Base-by-base conservation (phyloP, 2,113 vertebrate species). In the Cyanistes caeruleus region DNA sequence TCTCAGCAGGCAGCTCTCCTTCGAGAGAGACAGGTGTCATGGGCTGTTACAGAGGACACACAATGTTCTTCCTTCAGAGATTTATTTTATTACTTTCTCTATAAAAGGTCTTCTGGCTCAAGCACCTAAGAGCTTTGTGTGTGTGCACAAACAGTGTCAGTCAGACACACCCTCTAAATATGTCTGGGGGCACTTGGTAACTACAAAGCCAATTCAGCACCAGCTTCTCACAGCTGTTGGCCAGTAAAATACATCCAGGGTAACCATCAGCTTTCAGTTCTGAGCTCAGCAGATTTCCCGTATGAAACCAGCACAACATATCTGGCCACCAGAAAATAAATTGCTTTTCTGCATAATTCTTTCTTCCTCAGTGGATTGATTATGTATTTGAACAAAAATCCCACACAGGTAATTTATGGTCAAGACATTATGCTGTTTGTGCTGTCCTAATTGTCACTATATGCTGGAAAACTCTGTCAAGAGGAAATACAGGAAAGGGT, bases 11-110 rank as follows among this genome's bases (percentile, higher is more conserved):
- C 23, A 77, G 48, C 28, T 63, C 24, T n/a, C 16, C 51, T 22
- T 51, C 0, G 0, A 51, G 23, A 88, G 39, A 33, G 13, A 68
- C 44, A 81, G 7, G 9, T 44, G 23, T 27, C 48, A 52, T 0
- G 2, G 18, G 37, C 55, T 76, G 9, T 20, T n/a, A 19, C 44
- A 68, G 39, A 56, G 30, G 24, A 63, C 39, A 85, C 11, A 6
- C 10, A 25, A 2, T 59, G 39, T 87, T 90, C 72, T 74, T 58
- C 76, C 43, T 49, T 77, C 35, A 44, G 56, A 74, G n/a, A 56
- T 62, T 52, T 73, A 37, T 39, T 91, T 95, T 68, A 94, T 63
- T 55, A 10, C 33, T 86, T 93, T 25, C 0, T 0, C 43, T 72
- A 25, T 58, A 67, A 79, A 92, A 76, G 44, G 12, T 43, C 63